phyloP scores from a whole-genome alignment of 2,113 vertebrate species.

The Aspiorhynchus laticeps region DNA sequence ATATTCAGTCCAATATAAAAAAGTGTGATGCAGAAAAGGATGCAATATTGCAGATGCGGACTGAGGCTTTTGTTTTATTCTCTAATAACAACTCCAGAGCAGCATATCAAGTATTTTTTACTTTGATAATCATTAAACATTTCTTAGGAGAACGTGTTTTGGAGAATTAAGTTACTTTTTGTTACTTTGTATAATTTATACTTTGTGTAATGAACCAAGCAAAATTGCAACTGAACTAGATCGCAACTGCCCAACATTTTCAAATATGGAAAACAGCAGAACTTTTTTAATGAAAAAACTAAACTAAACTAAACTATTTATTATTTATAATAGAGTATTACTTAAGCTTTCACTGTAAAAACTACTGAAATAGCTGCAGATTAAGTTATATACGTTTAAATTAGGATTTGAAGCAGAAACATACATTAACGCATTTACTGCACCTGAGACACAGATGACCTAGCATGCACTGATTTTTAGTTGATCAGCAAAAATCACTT shows the following conservation, averaged over 20 bases:
- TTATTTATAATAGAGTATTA: background rate
- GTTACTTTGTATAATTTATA: too few species aligned
- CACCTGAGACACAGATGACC: too few species aligned
- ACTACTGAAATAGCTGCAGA: too few species aligned
- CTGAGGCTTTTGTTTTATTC: slow-evolving; percentile 65
- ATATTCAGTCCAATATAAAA: slow-evolving; percentile 65
- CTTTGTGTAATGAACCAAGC: too few species aligned
- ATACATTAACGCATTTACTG: background rate
- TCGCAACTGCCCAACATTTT: too few species aligned
- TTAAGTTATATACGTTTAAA: too few species aligned
- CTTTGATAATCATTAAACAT: slow-evolving; percentile 49
- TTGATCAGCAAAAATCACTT: too few species aligned
- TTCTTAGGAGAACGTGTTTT: background rate
- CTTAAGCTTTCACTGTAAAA: background rate
- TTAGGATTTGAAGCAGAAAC: background rate
- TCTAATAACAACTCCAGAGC: slow-evolving; percentile 61
- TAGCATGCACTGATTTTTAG: too few species aligned
- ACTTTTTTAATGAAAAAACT: too few species aligned
- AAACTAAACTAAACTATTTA: too few species aligned
- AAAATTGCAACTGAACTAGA: too few species aligned
- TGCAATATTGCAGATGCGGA: slow-evolving; percentile 62
- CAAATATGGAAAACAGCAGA: too few species aligned
- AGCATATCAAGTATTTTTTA: slow-evolving; percentile 66
- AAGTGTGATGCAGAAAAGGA: slow-evolving; percentile 54
- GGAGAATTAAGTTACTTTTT: background rate